Conservation (phyloP, 2,888 invertebrate species). For the Amaurobius ferox region DNA sequence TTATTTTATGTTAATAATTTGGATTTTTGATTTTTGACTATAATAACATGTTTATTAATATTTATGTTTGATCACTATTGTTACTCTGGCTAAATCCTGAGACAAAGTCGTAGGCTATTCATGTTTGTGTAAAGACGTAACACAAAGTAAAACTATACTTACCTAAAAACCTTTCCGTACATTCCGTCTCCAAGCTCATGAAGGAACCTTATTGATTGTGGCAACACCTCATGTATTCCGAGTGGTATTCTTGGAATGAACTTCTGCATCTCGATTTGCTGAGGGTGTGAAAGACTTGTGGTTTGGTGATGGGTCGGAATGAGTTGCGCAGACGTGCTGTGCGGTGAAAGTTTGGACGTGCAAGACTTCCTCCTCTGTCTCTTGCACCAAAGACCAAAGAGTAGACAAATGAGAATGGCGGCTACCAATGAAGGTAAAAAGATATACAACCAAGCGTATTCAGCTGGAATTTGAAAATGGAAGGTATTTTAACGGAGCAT, state of each 20-base stretch:
- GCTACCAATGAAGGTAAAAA: constrained; percentile 80
- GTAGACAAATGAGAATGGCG: constrained; percentile 73
- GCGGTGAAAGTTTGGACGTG: constrained; percentile 75
- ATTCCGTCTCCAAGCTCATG: constrained; percentile 97
- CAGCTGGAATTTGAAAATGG: too few species aligned
- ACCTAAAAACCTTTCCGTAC: constrained; percentile 93
- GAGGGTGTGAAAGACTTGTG: constrained; percentile 15
- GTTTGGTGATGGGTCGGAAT: constrained; percentile 62
- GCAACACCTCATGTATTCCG: constrained; percentile 89
- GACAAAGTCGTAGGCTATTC: too few species aligned
- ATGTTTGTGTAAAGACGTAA: too few species aligned
- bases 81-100: too few species aligned
- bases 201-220: constrained; percentile 82
- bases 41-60: too few species aligned
- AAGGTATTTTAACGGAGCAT: too few species aligned
- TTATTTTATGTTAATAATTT: too few species aligned
- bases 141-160: too few species aligned
- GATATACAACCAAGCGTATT: constrained; percentile 89
- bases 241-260: constrained; percentile 80
- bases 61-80: too few species aligned
- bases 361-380: constrained; percentile 75
- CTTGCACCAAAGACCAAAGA: constrained; percentile 74
- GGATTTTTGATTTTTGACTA: too few species aligned
- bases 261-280: constrained; percentile 88
- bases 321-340: constrained; percentile 75